phyloP scores from a whole-genome alignment of 1,140 invertebrate species.

The Sminthurides bifidus region DNA sequence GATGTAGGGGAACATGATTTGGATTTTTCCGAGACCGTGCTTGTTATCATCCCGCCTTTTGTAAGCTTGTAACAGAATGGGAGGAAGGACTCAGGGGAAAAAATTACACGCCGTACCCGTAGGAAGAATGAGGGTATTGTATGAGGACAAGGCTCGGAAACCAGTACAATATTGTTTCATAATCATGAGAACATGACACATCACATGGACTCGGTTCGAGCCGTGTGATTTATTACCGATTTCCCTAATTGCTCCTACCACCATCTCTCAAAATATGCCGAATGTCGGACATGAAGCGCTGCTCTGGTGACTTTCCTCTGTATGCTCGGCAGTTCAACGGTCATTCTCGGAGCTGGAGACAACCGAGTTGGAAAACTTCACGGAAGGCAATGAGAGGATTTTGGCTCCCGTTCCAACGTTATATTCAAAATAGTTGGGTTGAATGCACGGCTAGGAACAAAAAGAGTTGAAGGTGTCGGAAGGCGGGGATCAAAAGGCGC shows the following conservation, averaged over 20 bases:
- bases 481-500: no score
- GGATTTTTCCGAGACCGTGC: not conserved
- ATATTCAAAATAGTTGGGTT: not conserved
- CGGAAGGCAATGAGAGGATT: not conserved
- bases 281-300: not conserved
- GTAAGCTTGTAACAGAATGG: no score
- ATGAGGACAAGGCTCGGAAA: constrained; percentile 9
- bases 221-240: constrained; percentile 32
- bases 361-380: not conserved
- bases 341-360: not conserved
- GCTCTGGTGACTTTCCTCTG: no score
- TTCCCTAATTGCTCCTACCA: constrained; percentile 32
- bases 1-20: not conserved
- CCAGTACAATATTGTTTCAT: no score
- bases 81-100: no score
- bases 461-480: no score
- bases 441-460: not conserved
- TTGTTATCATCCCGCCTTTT: not conserved
- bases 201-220: constrained; percentile 23
- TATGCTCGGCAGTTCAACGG: no score
- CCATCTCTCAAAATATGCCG: constrained; percentile 25
- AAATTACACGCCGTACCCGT: not conserved
- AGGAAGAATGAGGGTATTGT: not conserved
- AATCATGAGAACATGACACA: constrained; percentile 13
- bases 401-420: not conserved